A percentile compares a stretch with the other conserved stretches of the same genome.
phyloP scores from a whole-genome alignment of 2,113 vertebrate species.

The Sturnira hondurensis region DNA sequence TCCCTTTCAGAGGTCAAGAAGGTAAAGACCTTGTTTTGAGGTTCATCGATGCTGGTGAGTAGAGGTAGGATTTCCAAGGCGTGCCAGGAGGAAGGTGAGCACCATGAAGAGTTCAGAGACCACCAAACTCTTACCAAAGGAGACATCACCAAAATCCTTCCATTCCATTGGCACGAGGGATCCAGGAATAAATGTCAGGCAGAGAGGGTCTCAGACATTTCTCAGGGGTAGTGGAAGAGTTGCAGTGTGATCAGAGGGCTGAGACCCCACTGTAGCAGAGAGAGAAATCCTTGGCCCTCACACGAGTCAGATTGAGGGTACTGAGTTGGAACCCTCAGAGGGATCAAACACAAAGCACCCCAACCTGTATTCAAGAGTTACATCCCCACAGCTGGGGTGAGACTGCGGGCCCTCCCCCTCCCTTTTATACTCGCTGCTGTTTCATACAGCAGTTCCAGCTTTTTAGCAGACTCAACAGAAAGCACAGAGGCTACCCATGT shows the following conservation, averaged over 20 bases:
- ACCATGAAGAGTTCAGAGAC: background rate
- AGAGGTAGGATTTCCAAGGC: background rate
- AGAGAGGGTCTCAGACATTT: background rate
- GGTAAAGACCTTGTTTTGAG: background rate
- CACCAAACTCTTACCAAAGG: background rate
- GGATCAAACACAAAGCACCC: too few species aligned
- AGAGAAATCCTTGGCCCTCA: background rate
- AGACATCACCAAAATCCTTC: background rate
- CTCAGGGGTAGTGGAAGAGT: background rate
- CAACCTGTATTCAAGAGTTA: background rate
- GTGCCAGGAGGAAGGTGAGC: background rate
- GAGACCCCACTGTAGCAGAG: background rate
- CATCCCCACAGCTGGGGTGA: background rate
- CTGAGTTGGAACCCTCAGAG: background rate
- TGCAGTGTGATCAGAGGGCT: background rate
- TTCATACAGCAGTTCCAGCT: background rate
- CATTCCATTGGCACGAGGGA: background rate
- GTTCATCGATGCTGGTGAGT: background rate
- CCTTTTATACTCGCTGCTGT: background rate
- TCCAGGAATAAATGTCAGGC: background rate
- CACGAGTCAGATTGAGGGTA: background rate
- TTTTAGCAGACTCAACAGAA: background rate
- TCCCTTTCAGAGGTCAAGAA: background rate
- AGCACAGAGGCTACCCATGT: background rate
- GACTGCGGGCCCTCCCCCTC: background rate